Evolutionary conservation across 2,888 invertebrate genomes (phyloP).

Genomic region (Hirtodrosophila histrioides): DNA sequence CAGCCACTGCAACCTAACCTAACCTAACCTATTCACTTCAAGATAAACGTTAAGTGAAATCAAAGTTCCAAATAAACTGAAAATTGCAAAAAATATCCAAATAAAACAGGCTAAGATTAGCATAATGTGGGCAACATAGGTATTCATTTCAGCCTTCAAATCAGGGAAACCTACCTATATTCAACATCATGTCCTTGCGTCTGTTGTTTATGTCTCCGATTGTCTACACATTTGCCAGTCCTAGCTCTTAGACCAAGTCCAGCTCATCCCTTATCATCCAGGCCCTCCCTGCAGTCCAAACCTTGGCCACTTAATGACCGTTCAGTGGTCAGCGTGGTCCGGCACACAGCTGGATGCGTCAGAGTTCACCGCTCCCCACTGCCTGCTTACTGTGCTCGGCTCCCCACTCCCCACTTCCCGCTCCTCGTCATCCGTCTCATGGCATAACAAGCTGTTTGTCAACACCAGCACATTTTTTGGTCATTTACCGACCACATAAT

Average conservation of each 20-base stretch:
- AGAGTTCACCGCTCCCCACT: conserved; percentile 1
- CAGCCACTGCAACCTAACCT: too few relatives aligned
- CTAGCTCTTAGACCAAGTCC: not conserved
- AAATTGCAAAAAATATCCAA: too few relatives aligned
- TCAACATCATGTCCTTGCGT: conserved; percentile 13
- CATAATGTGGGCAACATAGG: too few relatives aligned
- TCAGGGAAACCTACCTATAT: not conserved
- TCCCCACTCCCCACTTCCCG: not conserved
- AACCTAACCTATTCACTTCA: too few relatives aligned
- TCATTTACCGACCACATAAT: conserved; percentile 82
- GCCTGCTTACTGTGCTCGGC: not conserved
- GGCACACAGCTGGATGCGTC: conserved; percentile 27
- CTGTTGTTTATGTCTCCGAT: not conserved
- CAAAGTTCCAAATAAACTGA: too few relatives aligned
- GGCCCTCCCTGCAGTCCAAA: conserved; percentile 23
- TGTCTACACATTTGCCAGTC: conserved; percentile 1
- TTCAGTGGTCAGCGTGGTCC: conserved; percentile 67
- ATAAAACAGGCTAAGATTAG: too few relatives aligned
- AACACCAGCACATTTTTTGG: conserved; percentile 81
- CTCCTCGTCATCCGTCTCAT: not conserved
- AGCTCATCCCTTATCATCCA: conserved; percentile 26
- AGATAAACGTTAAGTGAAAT: too few relatives aligned
- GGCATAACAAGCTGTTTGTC: conserved; percentile 77
- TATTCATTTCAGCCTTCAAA: not conserved
- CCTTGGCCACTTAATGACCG: conserved; percentile 77